Evolutionary conservation across 2,113 vertebrate genomes (phyloP).

Genomic region (Apus apus): DNA sequence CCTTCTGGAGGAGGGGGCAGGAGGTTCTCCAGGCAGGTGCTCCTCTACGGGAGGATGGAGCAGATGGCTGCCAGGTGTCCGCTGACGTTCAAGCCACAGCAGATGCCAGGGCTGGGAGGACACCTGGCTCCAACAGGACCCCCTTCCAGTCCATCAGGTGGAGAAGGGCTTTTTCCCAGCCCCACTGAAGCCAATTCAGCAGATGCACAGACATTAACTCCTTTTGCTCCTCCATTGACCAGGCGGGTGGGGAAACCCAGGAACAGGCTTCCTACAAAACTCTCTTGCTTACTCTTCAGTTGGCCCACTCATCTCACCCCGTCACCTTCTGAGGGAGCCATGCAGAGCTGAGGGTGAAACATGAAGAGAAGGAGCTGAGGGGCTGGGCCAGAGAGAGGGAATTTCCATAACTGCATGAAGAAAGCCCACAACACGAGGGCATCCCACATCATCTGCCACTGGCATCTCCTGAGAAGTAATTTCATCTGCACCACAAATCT

Average conservation of each 20-base stretch:
- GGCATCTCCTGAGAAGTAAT: slow-evolving; percentile 58
- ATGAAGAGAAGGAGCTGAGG: background rate
- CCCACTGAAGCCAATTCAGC: background rate
- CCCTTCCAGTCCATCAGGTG: background rate
- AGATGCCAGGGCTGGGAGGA: background rate
- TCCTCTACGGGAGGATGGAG: background rate
- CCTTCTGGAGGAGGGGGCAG: background rate
- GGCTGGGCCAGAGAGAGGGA: background rate
- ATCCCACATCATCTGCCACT: slow-evolving; percentile 32
- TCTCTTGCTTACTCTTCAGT: background rate
- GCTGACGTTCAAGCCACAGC: background rate
- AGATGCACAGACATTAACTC: background rate
- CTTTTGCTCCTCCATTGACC: background rate
- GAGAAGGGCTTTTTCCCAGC: background rate
- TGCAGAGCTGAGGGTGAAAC: background rate
- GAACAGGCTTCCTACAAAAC: background rate
- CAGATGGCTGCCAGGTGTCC: background rate
- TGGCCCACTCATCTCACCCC: background rate
- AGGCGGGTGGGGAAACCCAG: background rate
- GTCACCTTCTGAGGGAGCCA: background rate
- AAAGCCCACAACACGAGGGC: slow-evolving; percentile 48
- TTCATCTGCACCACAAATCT: slow-evolving; percentile 55
- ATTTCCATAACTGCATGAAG: slow-evolving; percentile 29
- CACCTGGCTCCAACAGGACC: background rate
- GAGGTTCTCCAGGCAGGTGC: accelerated